Conservation (phyloP, 1,140 invertebrate species). For the Macrosteles quadrilineatus region DNA sequence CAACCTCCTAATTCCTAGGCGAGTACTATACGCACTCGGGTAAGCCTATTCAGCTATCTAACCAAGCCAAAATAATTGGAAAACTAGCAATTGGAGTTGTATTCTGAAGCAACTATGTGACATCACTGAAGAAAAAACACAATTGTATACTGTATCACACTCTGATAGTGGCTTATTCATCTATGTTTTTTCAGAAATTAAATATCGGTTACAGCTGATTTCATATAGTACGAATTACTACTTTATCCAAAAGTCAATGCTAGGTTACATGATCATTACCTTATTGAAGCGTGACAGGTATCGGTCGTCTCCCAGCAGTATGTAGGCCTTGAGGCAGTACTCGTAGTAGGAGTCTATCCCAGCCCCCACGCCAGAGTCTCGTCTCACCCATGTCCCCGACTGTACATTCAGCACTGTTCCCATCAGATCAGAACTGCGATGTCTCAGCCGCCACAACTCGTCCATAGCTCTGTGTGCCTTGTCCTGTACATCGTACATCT, state of each 20-base stretch:
- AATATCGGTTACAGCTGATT: no score
- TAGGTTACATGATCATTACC: no score
- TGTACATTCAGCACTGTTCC: conserved; percentile 95
- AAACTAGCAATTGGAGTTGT: no score
- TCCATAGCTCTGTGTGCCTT: conserved; percentile 97
- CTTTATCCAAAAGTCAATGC: no score
- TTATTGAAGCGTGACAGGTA: conserved; percentile 68
- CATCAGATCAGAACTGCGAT: conserved; percentile 90
- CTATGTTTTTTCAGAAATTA: no score
- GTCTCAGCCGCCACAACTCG: conserved; percentile 91
- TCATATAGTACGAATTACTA: no score
- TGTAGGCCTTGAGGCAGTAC: conserved; percentile 88
- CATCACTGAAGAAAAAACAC: not conserved
- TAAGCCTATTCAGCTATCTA: no score
- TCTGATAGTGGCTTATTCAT: no score
- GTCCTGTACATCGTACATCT: conserved; percentile 63
- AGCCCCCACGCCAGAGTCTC: conserved; percentile 97
- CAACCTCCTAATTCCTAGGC: no score
- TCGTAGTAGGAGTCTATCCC: conserved; percentile 99
- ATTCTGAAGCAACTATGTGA: no score
- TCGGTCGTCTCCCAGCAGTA: conserved; percentile 61
- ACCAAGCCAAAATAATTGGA: no score
- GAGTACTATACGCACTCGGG: no score
- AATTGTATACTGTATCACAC: not conserved
- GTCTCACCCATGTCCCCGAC: conserved; percentile 94